These are phyloP conservation scores for Montipora cactus DNA, from an alignment of 64 coral and sea anemone genomes.

Conservation along the genomic window DNA sequence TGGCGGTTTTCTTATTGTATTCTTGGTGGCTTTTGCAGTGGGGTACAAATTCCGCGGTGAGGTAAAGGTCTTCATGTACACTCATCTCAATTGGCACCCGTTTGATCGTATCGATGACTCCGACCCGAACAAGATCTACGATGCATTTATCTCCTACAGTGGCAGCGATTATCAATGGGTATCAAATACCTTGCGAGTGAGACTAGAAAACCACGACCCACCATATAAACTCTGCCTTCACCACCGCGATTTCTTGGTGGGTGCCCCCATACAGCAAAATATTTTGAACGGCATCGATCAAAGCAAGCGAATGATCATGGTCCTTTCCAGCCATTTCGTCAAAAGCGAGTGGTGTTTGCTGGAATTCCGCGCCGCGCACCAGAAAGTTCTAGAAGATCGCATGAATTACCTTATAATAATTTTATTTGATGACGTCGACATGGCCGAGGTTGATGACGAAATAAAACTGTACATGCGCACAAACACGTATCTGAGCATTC, in stretches of 20 bases:
- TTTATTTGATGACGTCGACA: constrained; percentile 73
- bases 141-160: constrained; percentile 84
- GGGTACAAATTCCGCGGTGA: constrained; percentile 59
- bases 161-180: constrained; percentile 72
- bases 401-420: constrained; percentile 86
- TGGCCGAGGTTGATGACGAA: constrained; percentile 77
- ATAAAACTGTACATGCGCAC: constrained; percentile 85
- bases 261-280: constrained; percentile 73
- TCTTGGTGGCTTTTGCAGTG: constrained; percentile 9
- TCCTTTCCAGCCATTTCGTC: constrained; percentile 74
- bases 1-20: constrained; percentile 5
- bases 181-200: constrained; percentile 25
- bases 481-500: constrained; percentile 84
- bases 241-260: constrained; percentile 72
- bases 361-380: constrained; percentile 91
- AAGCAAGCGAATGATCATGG: constrained; percentile 80
- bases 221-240: constrained; percentile 81
- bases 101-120: constrained; percentile 82
- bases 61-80: constrained; percentile 75
- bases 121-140: constrained; percentile 78
- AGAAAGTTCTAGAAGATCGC: constrained; percentile 76
- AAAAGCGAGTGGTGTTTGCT: constrained; percentile 92
- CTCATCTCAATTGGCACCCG: constrained; percentile 82
- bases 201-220: constrained; percentile 65
- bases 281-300: constrained; percentile 70